Base-by-base conservation (phyloP, 1,140 invertebrate species). In the Papilio aristodemus region DNA sequence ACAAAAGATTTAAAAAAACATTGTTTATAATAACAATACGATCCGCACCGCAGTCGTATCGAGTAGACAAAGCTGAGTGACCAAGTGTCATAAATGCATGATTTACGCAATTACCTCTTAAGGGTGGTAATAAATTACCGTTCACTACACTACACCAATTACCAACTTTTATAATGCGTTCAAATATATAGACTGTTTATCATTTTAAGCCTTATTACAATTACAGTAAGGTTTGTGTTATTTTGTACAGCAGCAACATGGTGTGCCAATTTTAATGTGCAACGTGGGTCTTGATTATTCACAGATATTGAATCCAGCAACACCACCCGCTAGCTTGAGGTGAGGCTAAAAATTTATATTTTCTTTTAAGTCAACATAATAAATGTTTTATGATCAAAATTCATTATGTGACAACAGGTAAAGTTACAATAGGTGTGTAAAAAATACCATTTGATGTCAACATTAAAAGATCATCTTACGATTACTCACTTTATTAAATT, bases 51-150 rank as follows among this genome's bases (percentile, higher is more conserved):
- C 80, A 80, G 72, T 75, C 77, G 75, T 80, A 71, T 78, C 76
- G 70, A 70, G 78, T 81, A 89, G 82, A 89, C 87, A 89, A 89
- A 85, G 80, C 77, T 69, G 73, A 80, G 81, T 80, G 80, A 79
- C 77, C 81, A 78, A 76, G 76, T 89, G 89, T 91, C 89, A 90
- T 90, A 91, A 91, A 91, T 90, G 78, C 74, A 88, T 91, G 89
- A 91, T 91, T 91, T 91, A 91, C 84, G 83, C 87, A 88, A 91
- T 88, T 86, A 85, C 79, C 79, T 85, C 80, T 81, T 82, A 88
- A 89, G 87, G 84, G 84, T 81, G 81, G 87, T 82, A 77, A 91
- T 91, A 91, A 91, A 91, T 91, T 91, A 89, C 78, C 78, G 81
- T 88, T 83, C 87, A 86, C 81, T 81, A 80, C 75, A 85, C 84